phyloP scores from a whole-genome alignment of 2,797 vertebrate species.

The Parambassis ranga region DNA sequence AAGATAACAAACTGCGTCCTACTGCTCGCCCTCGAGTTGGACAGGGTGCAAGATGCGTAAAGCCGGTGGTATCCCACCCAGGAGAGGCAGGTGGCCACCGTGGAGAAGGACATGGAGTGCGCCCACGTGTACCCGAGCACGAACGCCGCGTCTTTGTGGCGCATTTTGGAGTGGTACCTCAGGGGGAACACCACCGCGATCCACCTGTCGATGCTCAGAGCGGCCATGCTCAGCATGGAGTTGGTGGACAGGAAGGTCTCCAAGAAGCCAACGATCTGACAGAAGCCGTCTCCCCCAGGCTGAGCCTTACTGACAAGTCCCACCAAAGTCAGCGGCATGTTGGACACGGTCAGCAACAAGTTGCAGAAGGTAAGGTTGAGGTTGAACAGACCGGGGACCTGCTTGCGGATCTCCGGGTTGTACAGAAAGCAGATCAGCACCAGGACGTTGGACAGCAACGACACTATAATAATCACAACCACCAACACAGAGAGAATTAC shows the following conservation, averaged over 20 bases:
- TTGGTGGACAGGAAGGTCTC: slow-evolving; percentile 95
- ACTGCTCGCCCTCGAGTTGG: slow-evolving; percentile 79
- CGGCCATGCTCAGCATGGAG: slow-evolving; percentile 98
- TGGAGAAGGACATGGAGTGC: slow-evolving; percentile 91
- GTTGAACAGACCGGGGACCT: slow-evolving; percentile 93
- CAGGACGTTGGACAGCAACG: slow-evolving; percentile 95
- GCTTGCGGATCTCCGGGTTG: slow-evolving; percentile 93
- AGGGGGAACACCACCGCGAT: slow-evolving; percentile 96
- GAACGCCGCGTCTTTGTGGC: slow-evolving; percentile 89
- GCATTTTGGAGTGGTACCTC: slow-evolving; percentile 95
- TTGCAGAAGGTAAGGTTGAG: slow-evolving; percentile 98
- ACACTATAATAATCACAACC: slow-evolving; percentile 88
- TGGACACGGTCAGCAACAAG: slow-evolving; percentile 92
- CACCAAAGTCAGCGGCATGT: slow-evolving; percentile 95
- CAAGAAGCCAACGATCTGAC: slow-evolving; percentile 88
- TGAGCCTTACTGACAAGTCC: slow-evolving; percentile 87
- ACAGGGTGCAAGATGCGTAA: slow-evolving; percentile 95
- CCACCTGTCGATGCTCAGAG: slow-evolving; percentile 97
- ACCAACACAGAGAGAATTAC: slow-evolving; percentile 86
- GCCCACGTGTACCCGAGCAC: slow-evolving; percentile 94
- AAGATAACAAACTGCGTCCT: slow-evolving; percentile 88
- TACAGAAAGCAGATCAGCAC: slow-evolving; percentile 96
- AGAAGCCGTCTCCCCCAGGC: slow-evolving; percentile 88
- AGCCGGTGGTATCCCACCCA: slow-evolving; percentile 95
- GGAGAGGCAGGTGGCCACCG: slow-evolving; percentile 88